Evolutionary conservation across 1,140 invertebrate genomes (phyloP), one percentile per base, ranked within the genome.

Genomic region (Bombus terrestris): DNA sequence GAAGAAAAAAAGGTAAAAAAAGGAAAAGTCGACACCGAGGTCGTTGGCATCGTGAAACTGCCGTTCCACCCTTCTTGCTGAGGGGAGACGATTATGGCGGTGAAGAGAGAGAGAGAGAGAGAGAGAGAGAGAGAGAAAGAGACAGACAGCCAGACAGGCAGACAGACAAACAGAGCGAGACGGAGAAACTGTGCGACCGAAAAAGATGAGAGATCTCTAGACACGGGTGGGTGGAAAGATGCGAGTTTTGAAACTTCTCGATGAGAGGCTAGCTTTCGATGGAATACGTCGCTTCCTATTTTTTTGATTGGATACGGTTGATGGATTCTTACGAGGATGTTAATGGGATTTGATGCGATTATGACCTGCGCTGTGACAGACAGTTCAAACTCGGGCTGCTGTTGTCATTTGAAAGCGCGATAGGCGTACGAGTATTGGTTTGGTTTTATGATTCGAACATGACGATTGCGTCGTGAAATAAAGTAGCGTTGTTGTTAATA

Each of bases 21-120:
- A 39, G 73, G 57, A 89, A 88, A 86, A 89, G 80, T 66, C 79
- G 79, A 47, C n/a, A 35, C 6, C 41, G 76, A 68, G 73, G 82
- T 85, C 74, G 68, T 89, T 89, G 85, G 80, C 88, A 83, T 80
- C 69, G 72, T 77, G 71, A 75, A 87, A 82, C 69, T 79, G 76
- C 66, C 89, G 77, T 75, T 82, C 74, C 59, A 90, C 85, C 85
- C 82, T 85, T 85, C 84, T 76, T 59, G 71, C 25, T 1, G 57
- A 53, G 18, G 57, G 43, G 82, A 82, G 64, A 78, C 64, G 83
- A 18, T 22, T 47, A 64, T 6, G 59, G 59, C 6, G 57, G 12
- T 22, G n/a, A 4, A 15, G 41, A 22, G 32, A 64, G 41, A 71
- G 8, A 18, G 28, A n/a, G 18, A 15, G 57, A n/a, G 28, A 32